These are phyloP conservation scores for Spongilla lacustris DNA, from an alignment of 37 sponge, comb jelly and placozoan species.

Conservation along the genomic window DNA sequence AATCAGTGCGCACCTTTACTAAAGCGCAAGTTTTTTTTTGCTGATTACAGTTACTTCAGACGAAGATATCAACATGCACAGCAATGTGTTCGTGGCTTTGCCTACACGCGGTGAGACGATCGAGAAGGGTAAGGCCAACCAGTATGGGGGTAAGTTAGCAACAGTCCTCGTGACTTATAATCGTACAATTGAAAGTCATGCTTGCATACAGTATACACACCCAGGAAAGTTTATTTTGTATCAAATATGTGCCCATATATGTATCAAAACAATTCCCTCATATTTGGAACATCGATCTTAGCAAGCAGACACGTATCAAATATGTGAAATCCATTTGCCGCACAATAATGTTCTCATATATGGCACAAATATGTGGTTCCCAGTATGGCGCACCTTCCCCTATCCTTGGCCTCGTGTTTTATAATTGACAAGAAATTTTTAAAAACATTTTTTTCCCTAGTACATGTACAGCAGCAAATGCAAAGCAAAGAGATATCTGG, in stretches of 20 bases:
- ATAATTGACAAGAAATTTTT: background rate
- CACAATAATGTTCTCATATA: background rate
- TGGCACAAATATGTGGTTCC: background rate
- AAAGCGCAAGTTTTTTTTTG: too few species aligned
- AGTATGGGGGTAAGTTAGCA: too few species aligned
- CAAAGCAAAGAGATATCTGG: background rate
- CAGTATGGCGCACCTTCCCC: background rate
- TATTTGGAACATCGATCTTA: background rate
- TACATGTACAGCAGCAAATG: constrained; percentile 1
- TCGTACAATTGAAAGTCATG: too few species aligned
- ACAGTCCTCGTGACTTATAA: too few species aligned
- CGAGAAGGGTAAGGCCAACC: too few species aligned
- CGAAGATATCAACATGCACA: too few species aligned
- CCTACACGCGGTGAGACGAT: too few species aligned
- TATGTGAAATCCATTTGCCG: background rate
- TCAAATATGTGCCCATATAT: background rate
- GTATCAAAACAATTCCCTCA: background rate
- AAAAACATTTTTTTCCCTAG: background rate
- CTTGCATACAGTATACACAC: background rate
- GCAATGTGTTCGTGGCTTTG: too few species aligned
- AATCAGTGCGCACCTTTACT: too few species aligned
- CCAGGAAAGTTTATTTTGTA: background rate
- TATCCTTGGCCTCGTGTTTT: background rate
- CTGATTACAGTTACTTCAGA: too few species aligned
- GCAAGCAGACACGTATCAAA: background rate